Evolutionary conservation across 2,113 vertebrate species (phyloP).

Genomic region (Halcyon malimbica): DNA sequence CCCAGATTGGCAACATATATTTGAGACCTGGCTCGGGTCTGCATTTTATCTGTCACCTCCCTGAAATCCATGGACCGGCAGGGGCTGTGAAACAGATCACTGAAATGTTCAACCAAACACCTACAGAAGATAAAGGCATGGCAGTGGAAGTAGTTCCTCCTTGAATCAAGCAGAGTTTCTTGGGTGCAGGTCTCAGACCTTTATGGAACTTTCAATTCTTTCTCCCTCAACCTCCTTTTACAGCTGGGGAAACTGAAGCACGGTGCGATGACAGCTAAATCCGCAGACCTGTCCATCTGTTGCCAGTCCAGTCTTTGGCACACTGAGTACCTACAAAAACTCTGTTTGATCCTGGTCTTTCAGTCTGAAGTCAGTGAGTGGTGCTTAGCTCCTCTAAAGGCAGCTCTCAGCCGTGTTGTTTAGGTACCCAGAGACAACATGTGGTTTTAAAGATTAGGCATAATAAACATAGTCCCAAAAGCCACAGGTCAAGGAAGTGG

Average conservation of each 20-base stretch:
- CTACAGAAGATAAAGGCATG: background rate
- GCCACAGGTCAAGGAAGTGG: background rate
- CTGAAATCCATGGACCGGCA: background rate
- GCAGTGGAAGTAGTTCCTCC: background rate
- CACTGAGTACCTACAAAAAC: background rate
- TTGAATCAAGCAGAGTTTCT: background rate
- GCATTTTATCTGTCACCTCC: background rate
- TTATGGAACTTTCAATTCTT: background rate
- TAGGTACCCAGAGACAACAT: background rate
- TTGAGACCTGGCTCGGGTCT: background rate
- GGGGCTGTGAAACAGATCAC: background rate
- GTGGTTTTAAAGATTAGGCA: background rate
- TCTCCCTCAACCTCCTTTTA: background rate
- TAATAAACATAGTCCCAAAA: background rate
- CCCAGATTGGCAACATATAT: background rate
- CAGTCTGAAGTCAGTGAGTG: background rate
- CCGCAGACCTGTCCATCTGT: background rate
- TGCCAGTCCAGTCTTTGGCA: background rate
- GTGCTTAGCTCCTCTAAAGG: background rate
- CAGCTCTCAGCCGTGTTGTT: background rate
- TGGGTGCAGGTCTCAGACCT: background rate
- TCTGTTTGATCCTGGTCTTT: background rate
- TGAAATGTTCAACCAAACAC: background rate
- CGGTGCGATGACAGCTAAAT: rapidly evolving
- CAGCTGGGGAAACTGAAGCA: background rate